Conservation (phyloP, 2,797 vertebrate genomes). For the Hapalemur alaotrensis region DNA sequence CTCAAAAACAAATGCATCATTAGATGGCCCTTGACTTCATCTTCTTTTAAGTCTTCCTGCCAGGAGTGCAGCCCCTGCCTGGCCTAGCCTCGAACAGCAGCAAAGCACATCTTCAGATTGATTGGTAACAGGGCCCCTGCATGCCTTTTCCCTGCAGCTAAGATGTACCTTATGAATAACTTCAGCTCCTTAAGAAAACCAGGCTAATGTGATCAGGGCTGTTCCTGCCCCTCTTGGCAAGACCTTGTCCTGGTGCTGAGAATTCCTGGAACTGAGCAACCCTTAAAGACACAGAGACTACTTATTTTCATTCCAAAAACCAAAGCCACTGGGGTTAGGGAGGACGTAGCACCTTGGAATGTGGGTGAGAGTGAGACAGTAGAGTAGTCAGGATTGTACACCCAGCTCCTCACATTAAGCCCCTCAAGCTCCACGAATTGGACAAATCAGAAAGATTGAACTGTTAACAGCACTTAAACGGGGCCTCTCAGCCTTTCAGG, state of each 20-base stretch:
- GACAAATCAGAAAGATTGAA: background rate
- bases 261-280: background rate
- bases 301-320: background rate
- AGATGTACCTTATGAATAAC: background rate
- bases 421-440: background rate
- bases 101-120: background rate
- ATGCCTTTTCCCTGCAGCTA: background rate
- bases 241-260: background rate
- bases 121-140: background rate
- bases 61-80: background rate
- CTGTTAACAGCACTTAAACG: background rate
- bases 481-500: background rate
- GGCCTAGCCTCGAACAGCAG: background rate
- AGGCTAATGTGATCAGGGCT: background rate
- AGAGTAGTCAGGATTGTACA: background rate
- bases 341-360: background rate
- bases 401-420: background rate
- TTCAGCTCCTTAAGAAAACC: background rate
- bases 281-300: background rate
- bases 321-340: background rate
- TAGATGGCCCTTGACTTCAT: background rate
- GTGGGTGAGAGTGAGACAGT: background rate
- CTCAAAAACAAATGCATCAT: slow-evolving; percentile 24
- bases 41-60: slow-evolving; percentile 5
- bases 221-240: background rate